Evolutionary conservation across 2,888 invertebrate genomes (phyloP).

Genomic region (Lycaena phlaeas): DNA sequence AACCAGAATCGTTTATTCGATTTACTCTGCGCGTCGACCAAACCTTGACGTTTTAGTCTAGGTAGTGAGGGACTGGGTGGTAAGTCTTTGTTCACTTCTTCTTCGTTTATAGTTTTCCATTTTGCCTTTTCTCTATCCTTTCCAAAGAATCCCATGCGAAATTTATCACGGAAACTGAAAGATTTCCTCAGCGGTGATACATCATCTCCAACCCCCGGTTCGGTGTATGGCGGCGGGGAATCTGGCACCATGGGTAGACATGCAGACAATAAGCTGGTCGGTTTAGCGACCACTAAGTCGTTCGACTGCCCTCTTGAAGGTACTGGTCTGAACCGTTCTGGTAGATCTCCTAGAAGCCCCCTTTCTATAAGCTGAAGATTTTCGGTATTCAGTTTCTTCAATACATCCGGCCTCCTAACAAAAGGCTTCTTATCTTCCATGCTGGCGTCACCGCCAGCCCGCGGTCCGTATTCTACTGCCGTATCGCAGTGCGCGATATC

Average conservation of each 20-base stretch:
- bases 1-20: constrained; percentile 57
- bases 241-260: constrained; percentile 47
- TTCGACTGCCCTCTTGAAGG: constrained; percentile 44
- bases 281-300: constrained; percentile 57
- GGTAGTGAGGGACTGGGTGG: constrained; percentile 7
- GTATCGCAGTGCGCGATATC: constrained; percentile 39
- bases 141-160: constrained; percentile 49
- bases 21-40: constrained; percentile 30
- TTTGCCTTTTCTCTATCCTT: constrained; percentile 44
- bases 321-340: constrained; percentile 50
- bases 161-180: constrained; percentile 57
- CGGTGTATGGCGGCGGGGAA: constrained; percentile 31
- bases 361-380: constrained; percentile 53
- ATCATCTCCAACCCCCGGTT: constrained; percentile 38
- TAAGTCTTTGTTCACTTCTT: constrained; percentile 25
- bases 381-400: constrained; percentile 54
- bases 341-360: constrained; percentile 53
- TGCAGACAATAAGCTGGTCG: constrained; percentile 49
- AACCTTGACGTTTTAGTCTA: constrained; percentile 13
- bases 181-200: constrained; percentile 51
- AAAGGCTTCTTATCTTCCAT: constrained; percentile 52
- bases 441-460: constrained; percentile 46
- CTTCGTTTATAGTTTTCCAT: constrained; percentile 41
- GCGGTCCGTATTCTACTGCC: constrained; percentile 46
- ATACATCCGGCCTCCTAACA: constrained; percentile 44